Evolutionary conservation across 1,140 invertebrate genomes (phyloP), one percentile per base, ranked within the genome.

Genomic region (Phocides pigmalion): DNA sequence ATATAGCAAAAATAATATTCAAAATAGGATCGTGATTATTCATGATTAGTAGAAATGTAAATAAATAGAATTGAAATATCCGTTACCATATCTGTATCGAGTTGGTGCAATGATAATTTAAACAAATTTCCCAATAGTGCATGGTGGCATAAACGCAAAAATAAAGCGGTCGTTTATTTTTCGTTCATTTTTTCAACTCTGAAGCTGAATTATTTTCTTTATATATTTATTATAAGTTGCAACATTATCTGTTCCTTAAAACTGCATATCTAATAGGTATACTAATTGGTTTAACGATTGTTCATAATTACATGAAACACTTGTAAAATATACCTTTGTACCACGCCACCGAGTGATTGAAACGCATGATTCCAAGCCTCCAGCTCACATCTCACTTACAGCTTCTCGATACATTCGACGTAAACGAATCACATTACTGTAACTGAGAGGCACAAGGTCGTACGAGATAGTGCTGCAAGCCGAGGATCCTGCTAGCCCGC

Each of bases 291-390:
- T 77, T 79, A 72, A 76, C 63, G 70, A 81, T 64, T 82, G 77
- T 68, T 81, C 81, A 84, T 84, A 76, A 74, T 59, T 59, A 84
- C 79, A 77, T 82, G 70, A 72, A 62, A 86, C 84, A 89, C 84
- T 82, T 87, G 85, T 87, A 84, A 77, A 87, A 86, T 88, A 84
- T 67, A 82, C 72, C 77, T 84, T 82, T 81, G 83, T 82, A 88
- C 89, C 89, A 91, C 89, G 89, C 89, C 89, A 91, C 89, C 89
- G 89, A 91, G 89, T 91, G 89, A 91, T 85, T 72, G 86, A 89
- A 82, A 76, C 86, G 89, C 89, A 91, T 91, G 89, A 83, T 81
- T 85, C 83, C 79, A 79, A 89, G 82, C 86, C 88, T 88, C 87
- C 81, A 86, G 85, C 81, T 86, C 87, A 91, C 89, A 91, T 87